These are phyloP conservation scores for Spea multiplicata DNA, from an alignment of 2,113 vertebrate genomes.

Conservation along the genomic window DNA sequence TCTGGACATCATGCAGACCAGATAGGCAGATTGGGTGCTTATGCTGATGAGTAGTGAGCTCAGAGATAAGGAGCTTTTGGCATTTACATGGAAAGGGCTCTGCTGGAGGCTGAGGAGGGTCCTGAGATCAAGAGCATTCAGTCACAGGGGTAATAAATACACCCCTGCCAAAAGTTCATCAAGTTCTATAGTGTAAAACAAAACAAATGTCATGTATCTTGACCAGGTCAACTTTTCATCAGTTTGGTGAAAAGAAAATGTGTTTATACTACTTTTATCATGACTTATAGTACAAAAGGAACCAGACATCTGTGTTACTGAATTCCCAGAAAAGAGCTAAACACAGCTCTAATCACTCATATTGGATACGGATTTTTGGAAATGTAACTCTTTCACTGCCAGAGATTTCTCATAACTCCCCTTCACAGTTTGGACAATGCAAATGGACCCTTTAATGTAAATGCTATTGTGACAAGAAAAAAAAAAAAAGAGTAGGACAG, in stretches of 20 bases:
- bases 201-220: too few species aligned
- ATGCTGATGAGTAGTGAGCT: conserved; percentile 66
- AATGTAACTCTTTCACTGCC: too few species aligned
- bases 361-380: too few species aligned
- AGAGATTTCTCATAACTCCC: neutral
- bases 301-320: too few species aligned
- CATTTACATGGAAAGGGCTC: conserved; percentile 55
- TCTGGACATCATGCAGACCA: conserved; percentile 39
- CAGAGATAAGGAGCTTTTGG: conserved; percentile 72
- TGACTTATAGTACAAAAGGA: too few species aligned
- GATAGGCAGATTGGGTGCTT: conserved; percentile 51
- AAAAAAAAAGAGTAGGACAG: neutral
- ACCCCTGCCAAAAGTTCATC: neutral
- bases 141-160: neutral
- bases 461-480: conserved; percentile 33
- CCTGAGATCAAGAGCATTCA: conserved; percentile 10
- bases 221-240: too few species aligned
- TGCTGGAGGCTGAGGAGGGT: conserved; percentile 41
- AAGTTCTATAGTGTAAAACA: neutral
- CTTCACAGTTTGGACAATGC: conserved; percentile 5
- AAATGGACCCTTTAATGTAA: conserved; percentile 35
- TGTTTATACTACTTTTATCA: too few species aligned
- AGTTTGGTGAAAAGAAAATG: too few species aligned
- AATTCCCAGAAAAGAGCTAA: too few species aligned
- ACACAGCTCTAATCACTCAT: too few species aligned